Base-by-base conservation (phyloP, 2,797 vertebrate species). In the Propithecus perrieri region DNA sequence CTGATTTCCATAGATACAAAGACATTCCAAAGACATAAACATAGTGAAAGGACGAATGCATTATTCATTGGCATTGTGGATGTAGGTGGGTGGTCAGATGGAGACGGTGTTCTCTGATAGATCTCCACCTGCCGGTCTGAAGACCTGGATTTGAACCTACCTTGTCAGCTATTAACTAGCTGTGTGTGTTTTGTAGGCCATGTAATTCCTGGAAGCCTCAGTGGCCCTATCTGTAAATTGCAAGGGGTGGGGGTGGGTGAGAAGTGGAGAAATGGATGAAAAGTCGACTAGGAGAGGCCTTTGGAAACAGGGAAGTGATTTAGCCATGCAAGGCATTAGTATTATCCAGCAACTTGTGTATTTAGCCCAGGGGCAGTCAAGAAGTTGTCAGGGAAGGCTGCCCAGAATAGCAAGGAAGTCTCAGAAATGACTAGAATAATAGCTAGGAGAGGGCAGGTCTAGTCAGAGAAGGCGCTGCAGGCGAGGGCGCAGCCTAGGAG, bases 21-120 rank as follows among this genome's bases (percentile, higher is more conserved):
- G 91, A 71, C 59, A 50, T 84, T 48, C 50, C 63, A 80, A 96
- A 95, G 92, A 90, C 95, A 87, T 72, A 91, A 91, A 90, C 80
- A 86, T 0, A 13, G 35, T 30, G 63, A 75, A 43, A 79, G 85
- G 71, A 85, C 6, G 38, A 84, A 88, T 92, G 78, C 57, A 84
- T 94, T 80, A 83, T 95, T 96, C 88, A 84, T 78, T n/a, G 81
- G 35, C 28, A 11, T 63, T 78, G 74, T 48, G 50, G 74, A 61
- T 71, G 83, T 83, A 86, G 85, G 63, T 92, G 63, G 78, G 61
- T 96, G 88, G 78, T 75, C 96, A 93, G 89, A 94, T 84, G 55
- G 69, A 43, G 33, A 55, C 30, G 9, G 53, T 10, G 26, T 91
- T 89, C 74, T 41, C 0, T 61, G 74, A 57, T 50, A 97, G 69